Conservation (phyloP, 2,113 vertebrate species). For the Ursus arctos region DNA sequence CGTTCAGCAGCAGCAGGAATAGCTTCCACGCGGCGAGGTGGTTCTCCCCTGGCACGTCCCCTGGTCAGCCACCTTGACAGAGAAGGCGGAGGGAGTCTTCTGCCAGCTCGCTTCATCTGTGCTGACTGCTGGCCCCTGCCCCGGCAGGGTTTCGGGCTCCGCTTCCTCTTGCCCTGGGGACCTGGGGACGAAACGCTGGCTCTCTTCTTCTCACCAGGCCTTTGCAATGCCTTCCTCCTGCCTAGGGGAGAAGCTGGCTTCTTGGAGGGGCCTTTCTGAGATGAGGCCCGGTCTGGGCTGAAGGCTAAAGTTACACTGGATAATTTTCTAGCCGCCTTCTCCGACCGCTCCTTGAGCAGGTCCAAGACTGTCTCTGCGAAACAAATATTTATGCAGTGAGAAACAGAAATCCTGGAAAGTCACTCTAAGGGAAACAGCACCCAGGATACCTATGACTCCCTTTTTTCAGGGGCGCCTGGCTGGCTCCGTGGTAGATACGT, state of each 20-base stretch:
- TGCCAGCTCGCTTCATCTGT: neutral
- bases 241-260: neutral
- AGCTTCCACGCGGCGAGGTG: rapidly evolving
- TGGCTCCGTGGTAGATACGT: neutral
- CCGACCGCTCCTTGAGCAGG: constrained; percentile 75
- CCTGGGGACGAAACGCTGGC: neutral
- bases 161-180: constrained; percentile 19
- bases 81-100: neutral
- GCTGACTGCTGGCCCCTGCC: rapidly evolving
- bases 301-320: neutral
- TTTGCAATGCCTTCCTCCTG: neutral
- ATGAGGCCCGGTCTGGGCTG: neutral
- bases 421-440: neutral
- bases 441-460: neutral
- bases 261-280: constrained; percentile 38
- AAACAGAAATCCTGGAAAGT: neutral
- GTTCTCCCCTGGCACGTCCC: no score
- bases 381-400: constrained; percentile 47
- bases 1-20: neutral
- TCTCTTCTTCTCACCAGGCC: constrained; percentile 47
- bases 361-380: constrained; percentile 84
- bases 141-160: rapidly evolving
- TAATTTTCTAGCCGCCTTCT: neutral
- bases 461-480: neutral
- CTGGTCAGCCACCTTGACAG: rapidly evolving